Evolutionary conservation across 2,888 invertebrate genomes (phyloP).

Genomic region (Melinaea menophilus): DNA sequence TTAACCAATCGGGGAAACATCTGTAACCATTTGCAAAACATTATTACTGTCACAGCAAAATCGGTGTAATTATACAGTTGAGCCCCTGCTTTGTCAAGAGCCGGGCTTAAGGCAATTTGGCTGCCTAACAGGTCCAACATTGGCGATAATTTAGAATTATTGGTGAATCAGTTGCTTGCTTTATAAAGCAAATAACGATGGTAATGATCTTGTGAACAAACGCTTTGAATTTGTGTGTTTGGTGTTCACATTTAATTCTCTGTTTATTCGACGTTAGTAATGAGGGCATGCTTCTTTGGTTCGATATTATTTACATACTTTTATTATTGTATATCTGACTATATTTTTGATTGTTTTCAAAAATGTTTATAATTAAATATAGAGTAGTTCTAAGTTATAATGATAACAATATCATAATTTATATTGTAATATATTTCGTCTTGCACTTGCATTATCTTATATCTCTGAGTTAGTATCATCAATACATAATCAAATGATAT

Average conservation of each 20-base stretch:
- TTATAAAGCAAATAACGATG: conserved; percentile 2
- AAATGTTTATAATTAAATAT: no score
- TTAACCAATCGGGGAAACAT: conserved; percentile 23
- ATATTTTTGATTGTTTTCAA: no score
- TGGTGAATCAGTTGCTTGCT: conserved; percentile 14
- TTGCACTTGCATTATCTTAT: no score
- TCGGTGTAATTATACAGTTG: conserved; percentile 38
- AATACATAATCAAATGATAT: no score
- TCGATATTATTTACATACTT: no score
- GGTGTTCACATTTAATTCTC: background rate
- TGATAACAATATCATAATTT: no score
- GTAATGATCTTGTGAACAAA: conserved; percentile 11
- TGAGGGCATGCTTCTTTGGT: no score
- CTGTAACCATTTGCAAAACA: conserved; percentile 32
- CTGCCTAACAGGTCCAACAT: conserved; percentile 22
- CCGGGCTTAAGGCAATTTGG: conserved; percentile 34
- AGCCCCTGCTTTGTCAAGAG: conserved; percentile 28
- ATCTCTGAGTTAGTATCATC: no score
- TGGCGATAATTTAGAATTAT: conserved; percentile 25
- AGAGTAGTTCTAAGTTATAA: no score
- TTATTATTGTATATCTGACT: no score
- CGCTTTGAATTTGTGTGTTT: conserved; percentile 9
- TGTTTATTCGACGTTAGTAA: no score
- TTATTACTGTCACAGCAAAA: conserved; percentile 35
- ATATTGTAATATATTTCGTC: no score